These are phyloP conservation scores for Drosophila trapezifrons DNA, from an alignment of 1,140 invertebrate genomes.

Conservation along the genomic window DNA sequence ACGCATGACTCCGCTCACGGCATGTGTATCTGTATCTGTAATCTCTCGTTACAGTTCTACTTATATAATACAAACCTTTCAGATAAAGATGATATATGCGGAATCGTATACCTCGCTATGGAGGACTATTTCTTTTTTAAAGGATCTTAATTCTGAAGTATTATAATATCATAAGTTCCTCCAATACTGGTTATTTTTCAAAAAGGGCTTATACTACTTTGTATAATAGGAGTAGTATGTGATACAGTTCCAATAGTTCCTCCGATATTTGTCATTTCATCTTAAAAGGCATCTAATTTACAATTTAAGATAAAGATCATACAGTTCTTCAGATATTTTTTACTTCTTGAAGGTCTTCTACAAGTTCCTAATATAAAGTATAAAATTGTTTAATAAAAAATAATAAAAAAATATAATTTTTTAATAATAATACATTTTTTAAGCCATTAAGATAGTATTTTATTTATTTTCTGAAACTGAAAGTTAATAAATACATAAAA, in stretches of 20 bases:
- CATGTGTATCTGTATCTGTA: constrained; percentile 9
- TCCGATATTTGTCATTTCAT: background rate
- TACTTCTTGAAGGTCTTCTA: no score
- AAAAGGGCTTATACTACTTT: background rate
- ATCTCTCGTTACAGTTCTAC: constrained; percentile 9
- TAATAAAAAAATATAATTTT: background rate
- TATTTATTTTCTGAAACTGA: background rate
- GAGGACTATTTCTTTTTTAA: background rate
- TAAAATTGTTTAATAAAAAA: background rate
- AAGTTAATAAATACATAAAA: no score
- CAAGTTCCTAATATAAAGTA: no score
- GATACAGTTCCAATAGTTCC: background rate
- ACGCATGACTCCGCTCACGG: constrained; percentile 45
- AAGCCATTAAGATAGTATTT: background rate
- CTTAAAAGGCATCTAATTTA: no score
- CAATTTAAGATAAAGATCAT: no score
- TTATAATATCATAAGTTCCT: no score
- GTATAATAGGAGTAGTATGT: background rate
- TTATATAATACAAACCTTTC: background rate
- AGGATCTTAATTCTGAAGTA: no score
- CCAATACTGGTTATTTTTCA: no score
- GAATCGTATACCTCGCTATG: no score
- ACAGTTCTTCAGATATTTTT: no score
- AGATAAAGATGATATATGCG: background rate
- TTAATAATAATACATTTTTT: no score